Evolutionary conservation across 2,888 invertebrate genomes (phyloP), one percentile per base, ranked within the genome.

Genomic region (Ligdia adustata): DNA sequence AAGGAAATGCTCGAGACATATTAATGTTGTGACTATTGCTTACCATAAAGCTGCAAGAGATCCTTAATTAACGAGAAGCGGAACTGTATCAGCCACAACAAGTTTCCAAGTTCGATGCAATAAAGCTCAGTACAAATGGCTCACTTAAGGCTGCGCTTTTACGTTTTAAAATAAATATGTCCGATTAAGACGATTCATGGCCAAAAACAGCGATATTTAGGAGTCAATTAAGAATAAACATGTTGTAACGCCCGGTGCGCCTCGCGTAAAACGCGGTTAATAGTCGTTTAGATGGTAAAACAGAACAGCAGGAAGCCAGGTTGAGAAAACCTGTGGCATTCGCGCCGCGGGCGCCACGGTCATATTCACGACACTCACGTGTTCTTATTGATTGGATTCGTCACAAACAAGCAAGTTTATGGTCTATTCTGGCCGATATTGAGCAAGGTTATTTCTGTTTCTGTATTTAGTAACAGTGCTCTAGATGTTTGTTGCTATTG

Each of bases 191-290:
- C 77, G 81, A 84, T 82, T 79, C 78, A 82, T 73, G 79, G 72
- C 72, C 73, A 82, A 86, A 72, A 83, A 82, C 78, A 79, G 83
- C 72, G 69, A 81, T 82, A 82, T 87, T 87, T 87, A 87, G 77
- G 75, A 84, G 82, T 79, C 77, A 82, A 88, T 86, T 82, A 82
- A 75, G 74, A 73, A 77, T 79, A 83, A 80, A 82, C 76, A 79
- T 76, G 76, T 75, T 71, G 71, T 71, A 73, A 79, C 78, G 70
- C 75, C 76, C 64, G 74, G 75, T 63, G 76, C 53, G 79, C 69
- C 66, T 76, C 75, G 79, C 79, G 81, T 87, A 82, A 84, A 85
- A 77, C 70, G 75, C 67, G 72, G 75, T 77, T 86, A 86, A 85
- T 86, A 77, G 78, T 74, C 70, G 72, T 76, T 79, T 75, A 75